Base-by-base conservation (phyloP, 2,113 vertebrate species). In the Mesitornis unicolor region DNA sequence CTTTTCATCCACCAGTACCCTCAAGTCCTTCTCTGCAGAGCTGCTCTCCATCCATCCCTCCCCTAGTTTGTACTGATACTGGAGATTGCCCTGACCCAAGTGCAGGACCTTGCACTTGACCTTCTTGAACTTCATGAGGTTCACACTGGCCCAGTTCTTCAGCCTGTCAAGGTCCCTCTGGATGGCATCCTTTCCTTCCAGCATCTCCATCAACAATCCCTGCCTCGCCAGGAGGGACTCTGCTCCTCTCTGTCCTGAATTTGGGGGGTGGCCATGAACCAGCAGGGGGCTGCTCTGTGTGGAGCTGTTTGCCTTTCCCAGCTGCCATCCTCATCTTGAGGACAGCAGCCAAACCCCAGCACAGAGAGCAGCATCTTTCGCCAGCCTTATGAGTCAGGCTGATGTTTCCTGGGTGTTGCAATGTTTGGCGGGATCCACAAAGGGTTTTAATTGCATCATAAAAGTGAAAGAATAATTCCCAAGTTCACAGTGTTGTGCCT, bases 311-410 rank as follows among this genome's bases (percentile, higher is more conserved):
- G n/a, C 24, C 25, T 12, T 15, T 67, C n/a, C 53, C 26, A 7
- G 40, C 26, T 53, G 51, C 51, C 31, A 26, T n/a, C 43, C 45
- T 84, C 48, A 42, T 78, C 83, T 45, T 2, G 1, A 36, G 36
- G 54, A 29, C 4, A 3, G 21, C 2, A 13, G 26, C 65, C 82
- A 78, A 77, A 42, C 36, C n/a, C 64, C 31, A 26, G 2, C 1
- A 1, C 1, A 3, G 17, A 48, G 50, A 68, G 42, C 1, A 1
- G 25, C 1, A 3, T 25, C 60, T 56, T 73, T 47, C 2, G 2
- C 21, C 2, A 3, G 24, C 36, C 61, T 38, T 43, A 6, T 68
- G 60, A 78, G 43, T 36, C 65, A 82, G 19, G 19, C 17, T 56
- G n/a, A 9, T 20, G 16, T 7, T 51, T 42, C 15, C 38, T 45